Conservation (phyloP, 2,888 invertebrate species). For the Eupithecia vulgata region DNA sequence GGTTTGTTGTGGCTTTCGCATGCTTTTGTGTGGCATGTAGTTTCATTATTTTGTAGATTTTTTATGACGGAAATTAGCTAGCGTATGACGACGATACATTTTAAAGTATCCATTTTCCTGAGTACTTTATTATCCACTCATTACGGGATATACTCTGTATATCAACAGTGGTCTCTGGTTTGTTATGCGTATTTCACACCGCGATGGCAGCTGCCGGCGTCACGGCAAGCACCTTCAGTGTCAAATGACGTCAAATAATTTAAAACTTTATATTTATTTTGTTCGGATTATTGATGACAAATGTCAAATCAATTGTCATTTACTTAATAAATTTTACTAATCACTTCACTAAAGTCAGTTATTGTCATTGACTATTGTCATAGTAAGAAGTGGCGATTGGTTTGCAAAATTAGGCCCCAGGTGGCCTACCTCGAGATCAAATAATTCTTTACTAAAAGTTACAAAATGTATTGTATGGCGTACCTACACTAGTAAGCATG, state of each 20-base stretch:
- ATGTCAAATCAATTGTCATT: too few relatives aligned
- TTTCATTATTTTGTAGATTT: slow-evolving; percentile 21
- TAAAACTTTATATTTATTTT: too few relatives aligned
- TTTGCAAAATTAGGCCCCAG: too few relatives aligned
- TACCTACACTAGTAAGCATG: not conserved
- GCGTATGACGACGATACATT: not conserved
- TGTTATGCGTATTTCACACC: too few relatives aligned
- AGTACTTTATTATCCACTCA: not conserved
- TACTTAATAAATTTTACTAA: too few relatives aligned
- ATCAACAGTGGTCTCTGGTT: not conserved
- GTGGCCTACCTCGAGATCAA: not conserved
- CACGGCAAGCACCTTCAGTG: too few relatives aligned
- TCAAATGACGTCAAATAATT: too few relatives aligned
- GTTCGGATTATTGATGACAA: too few relatives aligned
- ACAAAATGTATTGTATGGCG: not conserved
- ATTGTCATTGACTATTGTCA: too few relatives aligned
- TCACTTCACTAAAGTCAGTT: too few relatives aligned
- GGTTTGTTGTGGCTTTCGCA: slow-evolving; percentile 76
- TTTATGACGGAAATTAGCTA: not conserved
- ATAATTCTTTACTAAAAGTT: not conserved
- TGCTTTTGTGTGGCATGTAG: slow-evolving; percentile 46
- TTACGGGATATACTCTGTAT: not conserved
- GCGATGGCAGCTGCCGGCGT: too few relatives aligned
- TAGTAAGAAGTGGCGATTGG: too few relatives aligned
- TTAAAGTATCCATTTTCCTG: not conserved